These are phyloP conservation scores for Rotaria macrura DNA, from an alignment of 2,888 invertebrate species.

Conservation along the genomic window DNA sequence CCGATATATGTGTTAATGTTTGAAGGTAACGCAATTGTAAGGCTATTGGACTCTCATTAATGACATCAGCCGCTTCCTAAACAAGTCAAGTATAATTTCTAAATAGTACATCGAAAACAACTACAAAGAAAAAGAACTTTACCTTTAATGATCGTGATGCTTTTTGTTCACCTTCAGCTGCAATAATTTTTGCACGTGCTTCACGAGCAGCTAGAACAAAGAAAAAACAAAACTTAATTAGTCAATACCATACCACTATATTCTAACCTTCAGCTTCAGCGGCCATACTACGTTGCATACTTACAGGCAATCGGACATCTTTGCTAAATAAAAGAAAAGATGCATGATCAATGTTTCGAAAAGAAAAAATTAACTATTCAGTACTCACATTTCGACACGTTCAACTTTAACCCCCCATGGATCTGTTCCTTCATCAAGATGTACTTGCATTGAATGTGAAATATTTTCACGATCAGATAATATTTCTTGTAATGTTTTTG, in stretches of 20 bases:
- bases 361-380: background rate
- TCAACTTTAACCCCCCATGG: conserved; percentile 61
- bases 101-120: too few relatives aligned
- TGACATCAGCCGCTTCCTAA: conserved; percentile 70
- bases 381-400: conserved; percentile 69
- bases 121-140: conserved; percentile 27
- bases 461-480: conserved; percentile 28
- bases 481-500: conserved; percentile 32
- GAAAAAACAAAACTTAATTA: background rate
- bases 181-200: conserved; percentile 44
- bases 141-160: conserved; percentile 67
- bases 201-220: conserved; percentile 41
- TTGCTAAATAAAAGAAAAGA: conserved; percentile 40
- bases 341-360: background rate
- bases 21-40: conserved; percentile 55
- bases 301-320: conserved; percentile 44
- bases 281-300: conserved; percentile 47
- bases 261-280: conserved; percentile 42
- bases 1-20: conserved; percentile 44
- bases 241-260: background rate
- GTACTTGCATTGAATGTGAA: conserved; percentile 25
- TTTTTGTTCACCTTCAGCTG: conserved; percentile 43
- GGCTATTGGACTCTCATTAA: conserved; percentile 68
- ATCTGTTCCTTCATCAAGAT: conserved; percentile 10
- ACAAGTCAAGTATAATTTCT: background rate